Conservation (phyloP, 2,888 invertebrate species). For the Tipula helvola region DNA sequence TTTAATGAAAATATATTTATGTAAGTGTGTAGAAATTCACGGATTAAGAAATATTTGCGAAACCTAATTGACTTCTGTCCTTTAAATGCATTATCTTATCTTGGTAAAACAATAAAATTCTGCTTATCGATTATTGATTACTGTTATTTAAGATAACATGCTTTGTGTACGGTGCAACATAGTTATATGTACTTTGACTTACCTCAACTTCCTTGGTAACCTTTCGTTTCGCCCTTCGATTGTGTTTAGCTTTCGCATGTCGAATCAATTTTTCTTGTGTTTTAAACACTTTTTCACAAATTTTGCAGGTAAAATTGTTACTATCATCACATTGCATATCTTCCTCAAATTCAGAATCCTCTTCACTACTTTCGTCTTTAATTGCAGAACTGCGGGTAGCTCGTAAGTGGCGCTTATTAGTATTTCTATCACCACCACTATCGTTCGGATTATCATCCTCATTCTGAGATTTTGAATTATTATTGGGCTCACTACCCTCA, state of each 20-base stretch:
- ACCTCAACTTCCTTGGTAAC: background rate
- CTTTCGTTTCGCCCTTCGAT: background rate
- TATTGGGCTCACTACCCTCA: background rate
- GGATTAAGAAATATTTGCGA: background rate
- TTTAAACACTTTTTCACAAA: background rate
- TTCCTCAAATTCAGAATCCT: background rate
- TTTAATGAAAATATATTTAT: background rate
- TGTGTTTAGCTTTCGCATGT: background rate
- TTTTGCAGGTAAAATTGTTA: background rate
- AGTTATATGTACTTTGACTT: background rate
- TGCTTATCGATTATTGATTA: background rate
- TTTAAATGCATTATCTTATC: background rate
- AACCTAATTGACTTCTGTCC: background rate
- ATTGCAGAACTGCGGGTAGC: background rate
- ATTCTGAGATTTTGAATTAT: background rate
- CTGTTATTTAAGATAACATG: background rate
- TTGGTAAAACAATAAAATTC: background rate
- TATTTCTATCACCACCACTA: background rate
- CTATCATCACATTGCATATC: background rate
- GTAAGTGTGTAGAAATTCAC: background rate
- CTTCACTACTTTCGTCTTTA: background rate
- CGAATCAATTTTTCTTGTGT: background rate
- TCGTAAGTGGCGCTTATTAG: background rate
- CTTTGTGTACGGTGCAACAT: background rate
- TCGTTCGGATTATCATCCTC: background rate